These are phyloP conservation scores for Rhagoletis zephyria DNA, from an alignment of 1,140 invertebrate species.

Conservation along the genomic window DNA sequence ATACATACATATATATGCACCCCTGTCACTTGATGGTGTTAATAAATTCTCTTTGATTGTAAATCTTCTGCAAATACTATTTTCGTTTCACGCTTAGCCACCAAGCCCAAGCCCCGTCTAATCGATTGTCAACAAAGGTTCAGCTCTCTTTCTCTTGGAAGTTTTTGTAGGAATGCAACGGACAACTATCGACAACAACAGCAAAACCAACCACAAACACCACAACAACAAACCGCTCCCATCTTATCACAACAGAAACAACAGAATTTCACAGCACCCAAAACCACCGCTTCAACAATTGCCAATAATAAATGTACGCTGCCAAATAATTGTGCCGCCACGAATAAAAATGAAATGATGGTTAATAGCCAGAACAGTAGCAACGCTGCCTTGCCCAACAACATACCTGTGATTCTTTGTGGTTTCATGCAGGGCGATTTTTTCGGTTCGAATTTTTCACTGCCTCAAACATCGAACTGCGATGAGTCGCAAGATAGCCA, in stretches of 20 bases:
- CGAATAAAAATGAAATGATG: not conserved
- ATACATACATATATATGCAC: not conserved
- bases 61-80: slow-evolving; percentile 19
- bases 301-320: not conserved
- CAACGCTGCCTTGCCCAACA: not conserved
- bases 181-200: slow-evolving; percentile 7
- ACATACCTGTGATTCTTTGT: slow-evolving; percentile 68
- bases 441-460: slow-evolving; percentile 66
- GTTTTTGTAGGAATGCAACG: slow-evolving; percentile 45
- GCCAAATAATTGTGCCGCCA: not conserved
- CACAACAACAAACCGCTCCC: not conserved
- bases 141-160: slow-evolving; percentile 48
- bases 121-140: slow-evolving; percentile 21
- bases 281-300: not conserved
- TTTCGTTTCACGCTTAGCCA: slow-evolving; percentile 12
- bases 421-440: slow-evolving; percentile 70
- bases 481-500: not conserved
- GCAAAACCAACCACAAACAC: not conserved
- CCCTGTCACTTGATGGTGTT: not conserved
- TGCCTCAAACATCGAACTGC: slow-evolving; percentile 57
- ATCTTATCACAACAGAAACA: slow-evolving; percentile 29
- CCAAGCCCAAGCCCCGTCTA: not conserved
- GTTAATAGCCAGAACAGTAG: not conserved
- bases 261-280: not conserved
- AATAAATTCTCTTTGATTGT: not conserved